Base-by-base conservation (phyloP, 2,888 invertebrate species). In the Campoletis raptor region DNA sequence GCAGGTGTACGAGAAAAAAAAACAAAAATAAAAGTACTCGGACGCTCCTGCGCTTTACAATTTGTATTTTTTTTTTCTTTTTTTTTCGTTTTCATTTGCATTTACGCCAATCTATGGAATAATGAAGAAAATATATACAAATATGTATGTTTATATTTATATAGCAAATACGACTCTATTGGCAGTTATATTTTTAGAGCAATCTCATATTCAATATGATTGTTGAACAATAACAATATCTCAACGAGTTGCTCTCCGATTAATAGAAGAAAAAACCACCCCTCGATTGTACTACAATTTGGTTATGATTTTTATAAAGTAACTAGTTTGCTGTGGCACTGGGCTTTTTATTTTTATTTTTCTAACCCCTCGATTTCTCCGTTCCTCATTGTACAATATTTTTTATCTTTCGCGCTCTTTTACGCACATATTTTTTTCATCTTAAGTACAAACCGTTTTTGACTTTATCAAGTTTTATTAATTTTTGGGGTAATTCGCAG, bases 281-380 rank as follows among this genome's bases (percentile, higher is more conserved):
- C 72, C 89, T 92, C 91, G 86, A 89, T 92, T 93, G 93, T 93
- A 93, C 93, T 93, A 93, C 88, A 91, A 93, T 93, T 93, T 93
- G 93, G 93, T 93, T 92, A 91, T 91, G 91, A 91, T 90, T 90
- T 89, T 92, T 61, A 89, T 89, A 85, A 89, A 90, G 89, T 91
- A 92, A 92, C 91, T 92, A 91, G 86, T 89, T 89, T 88, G 85
- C 79, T 88, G 85, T 91, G 91, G 91, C 92, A 91, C 90, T 91
- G 89, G 89, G 87, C 90, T 89, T 85, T 86, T 76, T 57, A 30
- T 52, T n/a, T 7, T n/a, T 52, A 30, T 57, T 70, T 21, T 36
- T 54, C 52, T 3, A n/a, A 37, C n/a, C 21, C 30, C 48, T 67
- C 66, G 48, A 73, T 61, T 37, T 45, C 48, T 18, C 7, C 6